phyloP scores from a whole-genome alignment of 2,113 vertebrate genomes.

The Raja brachyura region DNA sequence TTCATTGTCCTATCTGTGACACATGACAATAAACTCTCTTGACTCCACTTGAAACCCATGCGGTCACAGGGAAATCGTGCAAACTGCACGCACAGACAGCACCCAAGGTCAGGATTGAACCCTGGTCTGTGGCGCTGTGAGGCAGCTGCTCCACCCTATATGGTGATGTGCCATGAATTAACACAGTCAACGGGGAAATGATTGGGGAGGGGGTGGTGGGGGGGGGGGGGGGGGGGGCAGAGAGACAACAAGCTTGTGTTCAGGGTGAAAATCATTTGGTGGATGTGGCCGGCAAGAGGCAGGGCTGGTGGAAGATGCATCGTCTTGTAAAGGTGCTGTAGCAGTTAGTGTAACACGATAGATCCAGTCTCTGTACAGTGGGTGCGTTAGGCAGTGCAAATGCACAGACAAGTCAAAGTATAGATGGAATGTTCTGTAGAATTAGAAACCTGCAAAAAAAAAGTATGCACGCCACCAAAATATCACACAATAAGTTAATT shows the following conservation, averaged over 20 bases:
- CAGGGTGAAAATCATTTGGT: background rate
- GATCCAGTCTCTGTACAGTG: slow-evolving; percentile 3
- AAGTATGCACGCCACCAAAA: slow-evolving; percentile 63
- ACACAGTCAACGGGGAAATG: too few relatives aligned
- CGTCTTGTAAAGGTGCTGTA: background rate
- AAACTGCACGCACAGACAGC: too few relatives aligned
- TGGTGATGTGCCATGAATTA: background rate
- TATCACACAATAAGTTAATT: slow-evolving; percentile 65
- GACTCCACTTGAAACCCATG: too few relatives aligned
- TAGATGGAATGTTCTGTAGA: slow-evolving; percentile 23
- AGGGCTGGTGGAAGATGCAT: background rate
- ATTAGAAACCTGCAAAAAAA: slow-evolving; percentile 23
- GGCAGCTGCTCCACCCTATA: too few relatives aligned
- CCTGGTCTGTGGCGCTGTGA: too few relatives aligned
- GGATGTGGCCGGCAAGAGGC: background rate
- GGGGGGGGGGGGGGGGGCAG: too few relatives aligned
- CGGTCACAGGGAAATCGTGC: too few relatives aligned
- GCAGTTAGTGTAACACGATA: background rate
- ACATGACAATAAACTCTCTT: too few relatives aligned
- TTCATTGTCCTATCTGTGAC: too few relatives aligned
- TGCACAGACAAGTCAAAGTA: background rate
- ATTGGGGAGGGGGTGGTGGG: background rate
- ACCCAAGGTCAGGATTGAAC: too few relatives aligned
- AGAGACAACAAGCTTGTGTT: background rate
- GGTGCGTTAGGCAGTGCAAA: background rate